These are phyloP conservation scores for Anneissia japonica DNA, from an alignment of 35 echinoderm and acorn worm genomes.

Conservation along the genomic window DNA sequence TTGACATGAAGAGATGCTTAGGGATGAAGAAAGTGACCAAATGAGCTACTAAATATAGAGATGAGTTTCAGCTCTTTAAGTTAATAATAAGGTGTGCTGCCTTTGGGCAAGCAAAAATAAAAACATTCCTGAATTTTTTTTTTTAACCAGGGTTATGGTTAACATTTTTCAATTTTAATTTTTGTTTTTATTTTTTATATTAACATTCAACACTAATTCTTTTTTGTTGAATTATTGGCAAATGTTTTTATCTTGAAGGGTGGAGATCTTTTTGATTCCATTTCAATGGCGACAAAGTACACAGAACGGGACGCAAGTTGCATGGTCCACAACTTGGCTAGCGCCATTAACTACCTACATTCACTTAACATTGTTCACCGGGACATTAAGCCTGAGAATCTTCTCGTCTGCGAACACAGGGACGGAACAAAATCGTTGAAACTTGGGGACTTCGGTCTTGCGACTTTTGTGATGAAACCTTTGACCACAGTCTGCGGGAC, in stretches of 20 bases:
- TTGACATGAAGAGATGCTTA: no score
- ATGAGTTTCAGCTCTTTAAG: no score
- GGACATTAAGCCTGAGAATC: slow-evolving; percentile 97
- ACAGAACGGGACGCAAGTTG: slow-evolving; percentile 96
- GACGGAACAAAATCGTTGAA: slow-evolving; percentile 95
- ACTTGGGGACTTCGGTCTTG: slow-evolving; percentile 96
- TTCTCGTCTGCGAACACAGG: slow-evolving; percentile 84
- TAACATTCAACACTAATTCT: neutral
- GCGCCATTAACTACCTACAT: slow-evolving; percentile 88
- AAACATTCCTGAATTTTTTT: neutral
- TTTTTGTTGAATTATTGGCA: neutral
- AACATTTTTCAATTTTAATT: no score
- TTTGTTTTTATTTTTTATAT: neutral
- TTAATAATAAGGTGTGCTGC: no score
- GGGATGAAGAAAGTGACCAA: no score
- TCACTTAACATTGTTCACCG: slow-evolving; percentile 90
- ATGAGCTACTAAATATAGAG: no score
- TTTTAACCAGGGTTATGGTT: no score
- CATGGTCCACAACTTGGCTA: slow-evolving; percentile 93
- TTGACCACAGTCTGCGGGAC: slow-evolving; percentile 96
- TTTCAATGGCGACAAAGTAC: slow-evolving; percentile 87
- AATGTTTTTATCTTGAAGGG: slow-evolving; percentile 47
- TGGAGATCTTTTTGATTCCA: slow-evolving; percentile 96
- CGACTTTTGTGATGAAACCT: slow-evolving; percentile 63
- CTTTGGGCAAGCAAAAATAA: neutral